A percentile compares a stretch with the other conserved stretches of the same genome.
Evolutionary conservation across 2,797 vertebrate species (phyloP).

Genomic region (Hydrolagus colliei): DNA sequence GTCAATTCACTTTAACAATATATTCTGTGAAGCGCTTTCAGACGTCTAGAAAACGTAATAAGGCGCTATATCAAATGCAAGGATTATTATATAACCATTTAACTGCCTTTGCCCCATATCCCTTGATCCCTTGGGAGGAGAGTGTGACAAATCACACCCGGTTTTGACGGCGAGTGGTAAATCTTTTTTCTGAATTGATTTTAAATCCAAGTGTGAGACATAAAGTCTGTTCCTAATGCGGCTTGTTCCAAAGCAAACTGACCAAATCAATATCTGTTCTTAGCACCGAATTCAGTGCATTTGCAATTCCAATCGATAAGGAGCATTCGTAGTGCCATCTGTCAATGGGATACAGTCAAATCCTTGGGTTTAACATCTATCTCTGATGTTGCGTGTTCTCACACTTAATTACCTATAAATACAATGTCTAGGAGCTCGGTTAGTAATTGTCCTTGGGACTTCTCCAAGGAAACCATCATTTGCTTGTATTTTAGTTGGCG

Average conservation of each 20-base stretch:
- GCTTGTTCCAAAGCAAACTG: background rate
- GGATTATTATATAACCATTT: too few relatives aligned
- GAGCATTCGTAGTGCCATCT: background rate
- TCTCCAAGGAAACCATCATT: background rate
- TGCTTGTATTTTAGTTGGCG: background rate
- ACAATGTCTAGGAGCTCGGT: background rate
- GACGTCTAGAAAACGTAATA: too few relatives aligned
- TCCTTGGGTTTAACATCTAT: background rate
- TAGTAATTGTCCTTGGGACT: background rate
- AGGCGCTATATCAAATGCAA: too few relatives aligned
- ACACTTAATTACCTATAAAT: background rate
- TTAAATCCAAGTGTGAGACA: too few relatives aligned
- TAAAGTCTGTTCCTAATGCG: background rate
- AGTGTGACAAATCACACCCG: too few relatives aligned
- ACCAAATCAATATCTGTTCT: background rate
- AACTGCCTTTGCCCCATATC: too few relatives aligned
- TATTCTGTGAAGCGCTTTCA: too few relatives aligned
- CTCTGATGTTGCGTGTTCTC: background rate
- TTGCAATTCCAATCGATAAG: background rate
- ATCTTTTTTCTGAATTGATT: too few relatives aligned
- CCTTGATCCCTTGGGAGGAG: too few relatives aligned
- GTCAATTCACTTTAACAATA: too few relatives aligned
- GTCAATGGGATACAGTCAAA: background rate
- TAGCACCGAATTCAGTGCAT: background rate
- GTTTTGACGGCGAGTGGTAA: too few relatives aligned